Evolutionary conservation across 2,888 invertebrate genomes (phyloP).

Genomic region (Caradrina kadenii): DNA sequence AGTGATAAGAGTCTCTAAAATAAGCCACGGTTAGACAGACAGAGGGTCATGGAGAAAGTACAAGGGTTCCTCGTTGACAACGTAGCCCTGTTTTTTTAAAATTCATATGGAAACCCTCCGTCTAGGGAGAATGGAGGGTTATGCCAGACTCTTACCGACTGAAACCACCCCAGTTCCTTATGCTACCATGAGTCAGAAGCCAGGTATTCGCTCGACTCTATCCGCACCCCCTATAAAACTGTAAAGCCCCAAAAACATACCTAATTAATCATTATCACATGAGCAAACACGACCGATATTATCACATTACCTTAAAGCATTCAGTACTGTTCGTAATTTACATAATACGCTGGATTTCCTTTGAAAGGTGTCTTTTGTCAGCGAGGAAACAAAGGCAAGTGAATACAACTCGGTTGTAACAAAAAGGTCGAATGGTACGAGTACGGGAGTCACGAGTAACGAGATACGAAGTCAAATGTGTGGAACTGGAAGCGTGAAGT

Average conservation of each 20-base stretch:
- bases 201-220: no score
- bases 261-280: slow-evolving; percentile 17
- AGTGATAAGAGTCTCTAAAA: no score
- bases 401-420: slow-evolving; percentile 69
- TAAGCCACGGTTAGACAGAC: no score
- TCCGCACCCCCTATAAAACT: no score
- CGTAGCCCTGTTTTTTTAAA: no score
- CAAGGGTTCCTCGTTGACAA: no score
- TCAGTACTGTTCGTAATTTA: slow-evolving; percentile 81
- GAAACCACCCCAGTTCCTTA: no score
- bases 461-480: slow-evolving; percentile 69
- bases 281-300: slow-evolving; percentile 29
- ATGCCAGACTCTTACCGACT: no score
- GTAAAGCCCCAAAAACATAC: background rate
- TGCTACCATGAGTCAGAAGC: no score
- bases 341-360: slow-evolving; percentile 83
- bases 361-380: slow-evolving; percentile 84
- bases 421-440: slow-evolving; percentile 73
- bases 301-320: slow-evolving; percentile 54
- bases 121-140: no score
- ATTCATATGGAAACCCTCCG: no score
- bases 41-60: no score
- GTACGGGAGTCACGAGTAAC: slow-evolving; percentile 65
- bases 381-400: slow-evolving; percentile 80
- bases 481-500: slow-evolving; percentile 47